Base-by-base conservation (phyloP, 2,888 invertebrate species). In the Automeris io region DNA sequence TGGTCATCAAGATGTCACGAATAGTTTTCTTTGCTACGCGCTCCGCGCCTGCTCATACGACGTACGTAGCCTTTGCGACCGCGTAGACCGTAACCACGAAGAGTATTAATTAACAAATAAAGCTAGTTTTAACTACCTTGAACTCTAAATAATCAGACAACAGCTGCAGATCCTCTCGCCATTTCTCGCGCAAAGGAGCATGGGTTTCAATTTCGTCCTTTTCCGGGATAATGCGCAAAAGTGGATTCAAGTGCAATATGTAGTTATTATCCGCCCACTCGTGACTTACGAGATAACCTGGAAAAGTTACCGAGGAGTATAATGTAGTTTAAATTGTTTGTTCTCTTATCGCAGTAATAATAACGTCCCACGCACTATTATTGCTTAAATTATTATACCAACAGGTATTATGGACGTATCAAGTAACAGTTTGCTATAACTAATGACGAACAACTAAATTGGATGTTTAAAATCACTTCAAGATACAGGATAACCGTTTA, bases 101-200 rank as follows among this genome's bases (percentile, higher is more conserved):
- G n/a, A n/a, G n/a, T n/a, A n/a, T n/a, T n/a, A n/a, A n/a, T n/a
- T n/a, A n/a, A n/a, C n/a, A n/a, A n/a, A n/a, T n/a, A n/a, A n/a
- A n/a, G n/a, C n/a, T n/a, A n/a, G n/a, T 18, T 35, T 16, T 13
- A 37, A 34, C 46, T 70, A 90, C 91, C 85, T 91, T 91, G 52
- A 77, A 85, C 47, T 91, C 90, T 41, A 91, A 67, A 66, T 88
- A 91, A 61, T 88, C 87, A 0, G 91, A 90, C 18, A 90, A 68
- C 35, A 91, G 58, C 60, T 91, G 89, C 43, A 91, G 69, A 59
- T 91, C 90, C 24, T 86, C 74, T 13, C 85, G 73, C 91, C 91
- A 91, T 13, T 58, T 68, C 39, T 87, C 74, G 24, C 83, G 76
- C 8, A 89, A 56, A 1, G 88, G 82, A 3, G 78, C 61, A 32